These are phyloP conservation scores for Danaus chrysippus DNA, from an alignment of 2,888 invertebrate genomes.

Conservation along the genomic window DNA sequence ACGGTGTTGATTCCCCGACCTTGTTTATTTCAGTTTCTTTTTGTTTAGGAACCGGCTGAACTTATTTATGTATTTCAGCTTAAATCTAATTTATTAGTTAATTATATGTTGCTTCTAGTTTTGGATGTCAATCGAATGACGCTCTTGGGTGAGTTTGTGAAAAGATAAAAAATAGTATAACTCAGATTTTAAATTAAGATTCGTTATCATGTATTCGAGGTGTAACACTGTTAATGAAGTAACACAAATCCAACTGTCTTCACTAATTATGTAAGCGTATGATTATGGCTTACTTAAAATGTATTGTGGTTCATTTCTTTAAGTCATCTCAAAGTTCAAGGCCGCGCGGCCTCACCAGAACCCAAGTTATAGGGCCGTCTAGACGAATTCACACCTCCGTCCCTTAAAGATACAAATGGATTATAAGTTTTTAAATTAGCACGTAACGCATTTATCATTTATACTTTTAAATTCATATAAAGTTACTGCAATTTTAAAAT, in stretches of 20 bases:
- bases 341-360: constrained; percentile 72
- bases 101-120: constrained; percentile 57
- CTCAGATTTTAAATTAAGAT: too few relatives aligned
- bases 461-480: too few relatives aligned
- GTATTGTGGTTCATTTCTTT: constrained; percentile 65
- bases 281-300: constrained; percentile 26
- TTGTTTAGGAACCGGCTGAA: constrained; percentile 76
- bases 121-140: constrained; percentile 21
- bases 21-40: constrained; percentile 79
- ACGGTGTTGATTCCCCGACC: constrained; percentile 78
- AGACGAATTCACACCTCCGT: constrained; percentile 74
- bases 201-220: too few relatives aligned
- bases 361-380: constrained; percentile 73
- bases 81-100: constrained; percentile 30
- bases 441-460: constrained; percentile 12
- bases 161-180: too few relatives aligned
- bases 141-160: not conserved
- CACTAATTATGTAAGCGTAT: constrained; percentile 15
- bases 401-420: constrained; percentile 65
- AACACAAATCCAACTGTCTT: not conserved
- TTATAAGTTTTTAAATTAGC: constrained; percentile 52
- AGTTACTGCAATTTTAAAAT: too few relatives aligned
- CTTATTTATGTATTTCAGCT: constrained; percentile 70
- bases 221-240: not conserved
- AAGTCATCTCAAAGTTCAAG: constrained; percentile 73